Evolutionary conservation across 1,140 invertebrate species (phyloP).

Genomic region (Elymnias hypermnestra): DNA sequence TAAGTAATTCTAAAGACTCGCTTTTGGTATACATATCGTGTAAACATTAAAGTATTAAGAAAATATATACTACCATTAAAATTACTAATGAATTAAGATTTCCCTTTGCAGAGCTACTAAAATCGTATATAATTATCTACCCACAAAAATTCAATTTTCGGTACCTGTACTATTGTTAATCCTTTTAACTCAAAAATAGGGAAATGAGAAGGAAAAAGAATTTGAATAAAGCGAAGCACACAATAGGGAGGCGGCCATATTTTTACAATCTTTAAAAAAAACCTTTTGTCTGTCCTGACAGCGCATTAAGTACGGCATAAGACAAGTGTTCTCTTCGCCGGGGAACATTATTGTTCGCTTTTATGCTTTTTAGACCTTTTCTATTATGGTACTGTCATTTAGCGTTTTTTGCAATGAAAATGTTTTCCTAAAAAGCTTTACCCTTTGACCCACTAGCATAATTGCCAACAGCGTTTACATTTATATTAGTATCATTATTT

Average conservation of each 20-base stretch:
- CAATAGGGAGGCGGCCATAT: conserved; percentile 55
- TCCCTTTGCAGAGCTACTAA: too few relatives aligned
- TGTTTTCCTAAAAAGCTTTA: conserved; percentile 1
- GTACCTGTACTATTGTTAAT: conserved; percentile 63
- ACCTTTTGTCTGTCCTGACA: conserved; percentile 58
- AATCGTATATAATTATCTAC: neutral
- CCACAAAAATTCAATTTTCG: conserved; percentile 17
- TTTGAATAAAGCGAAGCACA: conserved; percentile 47
- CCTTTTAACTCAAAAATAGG: conserved; percentile 61
- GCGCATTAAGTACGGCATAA: conserved; percentile 52
- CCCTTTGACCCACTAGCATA: neutral
- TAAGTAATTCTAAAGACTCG: too few relatives aligned
- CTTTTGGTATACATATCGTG: too few relatives aligned
- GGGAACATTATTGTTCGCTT: conserved; percentile 42
- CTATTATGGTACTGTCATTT: conserved; percentile 23
- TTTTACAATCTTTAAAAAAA: conserved; percentile 57
- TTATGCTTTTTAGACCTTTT: conserved; percentile 30
- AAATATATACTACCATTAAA: too few relatives aligned
- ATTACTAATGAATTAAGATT: too few relatives aligned
- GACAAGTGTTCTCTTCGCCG: conserved; percentile 52
- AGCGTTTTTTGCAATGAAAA: conserved; percentile 3
- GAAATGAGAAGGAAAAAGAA: conserved; percentile 62
- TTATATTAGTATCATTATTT: too few relatives aligned
- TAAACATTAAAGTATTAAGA: too few relatives aligned
- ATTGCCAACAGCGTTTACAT: neutral